Base-by-base conservation (phyloP, 2,888 invertebrate species). In the Formica aserva region DNA sequence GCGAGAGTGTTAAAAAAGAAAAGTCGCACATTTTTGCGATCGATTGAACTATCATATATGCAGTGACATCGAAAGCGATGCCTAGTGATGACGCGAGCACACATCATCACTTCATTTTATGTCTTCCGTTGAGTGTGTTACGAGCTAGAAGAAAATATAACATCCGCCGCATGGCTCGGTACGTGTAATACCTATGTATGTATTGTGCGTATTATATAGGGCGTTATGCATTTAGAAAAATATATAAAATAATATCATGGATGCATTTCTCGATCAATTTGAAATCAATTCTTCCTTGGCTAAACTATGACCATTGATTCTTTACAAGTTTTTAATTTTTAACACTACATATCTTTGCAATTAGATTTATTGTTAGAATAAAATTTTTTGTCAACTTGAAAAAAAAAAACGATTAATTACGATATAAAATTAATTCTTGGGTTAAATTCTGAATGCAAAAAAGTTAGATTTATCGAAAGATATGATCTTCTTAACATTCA, bases 61-160 rank as follows among this genome's bases (percentile, higher is more conserved):
- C 66, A 78, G 89, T 74, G 83, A 86, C 65, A 85, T 82, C 80
- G 67, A 71, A 89, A 90, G 87, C 83, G 83, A 89, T 89, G 89
- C 75, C 88, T 78, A 87, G 81, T 87, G 87, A 88, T 88, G 78
- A 85, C 86, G 85, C 67, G 74, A 75, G 1, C 38, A 55, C 71
- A 45, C 78, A 63, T 60, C 67, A 45, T 69, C 60, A 62, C 82
- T 81, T 74, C 26, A 48, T 84, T 60, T 74, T 80, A 45, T 75
- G 81, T 71, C 62, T 80, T 63, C 26, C 80, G 69, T 69, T 72
- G 81, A 83, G 57, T 83, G 57, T 76, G 57, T 82, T 55, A 41
- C 76, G 71, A 77, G 80, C 35, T 38, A 75, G 62, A 67, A 81
- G 71, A 80, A 86, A 57, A 66, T 60, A 65, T 48, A 83, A 45